These are phyloP conservation scores for Misgurnus mizolepis DNA, from an alignment of 2,113 vertebrate genomes.

Conservation along the genomic window DNA sequence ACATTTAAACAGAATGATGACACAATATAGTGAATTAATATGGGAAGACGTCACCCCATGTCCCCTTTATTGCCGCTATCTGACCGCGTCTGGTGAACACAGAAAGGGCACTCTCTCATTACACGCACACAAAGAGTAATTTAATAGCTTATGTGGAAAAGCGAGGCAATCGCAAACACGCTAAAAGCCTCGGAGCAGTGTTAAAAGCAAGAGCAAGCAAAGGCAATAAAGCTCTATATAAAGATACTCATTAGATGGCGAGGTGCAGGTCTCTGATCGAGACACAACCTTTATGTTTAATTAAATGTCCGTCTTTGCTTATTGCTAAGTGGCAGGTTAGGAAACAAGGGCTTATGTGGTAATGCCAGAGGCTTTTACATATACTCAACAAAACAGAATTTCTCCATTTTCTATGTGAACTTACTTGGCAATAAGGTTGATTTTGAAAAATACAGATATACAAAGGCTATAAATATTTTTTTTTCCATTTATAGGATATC, in stretches of 20 bases:
- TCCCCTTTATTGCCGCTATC: conserved; percentile 1
- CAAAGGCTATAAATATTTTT: background rate
- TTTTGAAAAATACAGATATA: too few species aligned
- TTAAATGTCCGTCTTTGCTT: conserved; percentile 39
- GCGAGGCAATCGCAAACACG: background rate
- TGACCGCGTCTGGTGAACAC: background rate
- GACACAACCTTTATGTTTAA: conserved; percentile 55
- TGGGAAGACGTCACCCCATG: background rate
- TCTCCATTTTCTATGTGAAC: too few species aligned
- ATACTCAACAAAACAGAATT: too few species aligned
- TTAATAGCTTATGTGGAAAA: conserved; percentile 40
- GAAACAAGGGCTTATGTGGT: conserved; percentile 8
- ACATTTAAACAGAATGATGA: background rate
- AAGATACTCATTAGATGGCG: conserved; percentile 45
- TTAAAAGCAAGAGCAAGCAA: conserved; percentile 10
- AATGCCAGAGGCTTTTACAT: conserved; percentile 3
- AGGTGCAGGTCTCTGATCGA: conserved; percentile 1
- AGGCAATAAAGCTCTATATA: conserved; percentile 27
- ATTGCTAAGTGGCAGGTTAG: conserved; percentile 17
- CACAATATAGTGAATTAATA: background rate
- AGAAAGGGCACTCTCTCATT: conserved; percentile 15
- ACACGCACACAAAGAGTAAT: conserved; percentile 20
- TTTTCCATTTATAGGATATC: background rate
- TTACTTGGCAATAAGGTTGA: too few species aligned
- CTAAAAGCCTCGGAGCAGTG: conserved; percentile 34